Evolutionary conservation across 1,140 invertebrate species (phyloP).

Genomic region (Zaprionus nigranus): DNA sequence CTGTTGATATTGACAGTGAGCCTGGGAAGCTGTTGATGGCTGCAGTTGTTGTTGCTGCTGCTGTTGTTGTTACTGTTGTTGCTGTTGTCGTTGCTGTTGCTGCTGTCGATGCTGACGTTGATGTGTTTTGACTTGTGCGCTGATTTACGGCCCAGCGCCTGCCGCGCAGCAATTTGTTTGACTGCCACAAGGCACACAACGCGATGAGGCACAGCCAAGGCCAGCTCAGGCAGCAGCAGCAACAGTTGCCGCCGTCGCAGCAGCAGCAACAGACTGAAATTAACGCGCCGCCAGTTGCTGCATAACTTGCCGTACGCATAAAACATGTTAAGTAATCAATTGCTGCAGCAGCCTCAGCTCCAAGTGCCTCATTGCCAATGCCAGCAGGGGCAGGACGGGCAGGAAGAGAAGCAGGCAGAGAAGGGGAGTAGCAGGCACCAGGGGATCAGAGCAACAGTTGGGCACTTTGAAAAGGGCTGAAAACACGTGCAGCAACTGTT

Average conservation of each 20-base stretch:
- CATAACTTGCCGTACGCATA: conserved; percentile 80
- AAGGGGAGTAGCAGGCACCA: conserved; percentile 2
- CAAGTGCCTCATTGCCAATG: conserved; percentile 60
- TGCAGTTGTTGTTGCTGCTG: background rate
- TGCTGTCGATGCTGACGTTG: conserved; percentile 64
- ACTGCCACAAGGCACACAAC: conserved; percentile 33
- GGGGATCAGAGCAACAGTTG: conserved; percentile 22
- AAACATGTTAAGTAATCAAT: conserved; percentile 84
- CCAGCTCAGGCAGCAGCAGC: conserved; percentile 18
- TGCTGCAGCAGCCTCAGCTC: conserved; percentile 48
- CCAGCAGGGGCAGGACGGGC: conserved; percentile 26
- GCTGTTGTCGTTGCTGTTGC: conserved; percentile 44
- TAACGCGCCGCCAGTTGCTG: conserved; percentile 72
- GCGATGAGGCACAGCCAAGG: conserved; percentile 9
- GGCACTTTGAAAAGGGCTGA: conserved; percentile 39
- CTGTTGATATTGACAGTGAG: conserved; percentile 26
- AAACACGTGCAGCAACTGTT: conserved; percentile 49
- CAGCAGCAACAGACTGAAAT: conserved; percentile 57
- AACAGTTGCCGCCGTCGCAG: background rate
- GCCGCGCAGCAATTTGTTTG: conserved; percentile 76
- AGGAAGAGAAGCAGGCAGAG: conserved; percentile 14
- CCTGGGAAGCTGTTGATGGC: conserved; percentile 43
- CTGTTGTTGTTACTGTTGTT: conserved; percentile 9
- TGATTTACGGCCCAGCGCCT: conserved; percentile 77
- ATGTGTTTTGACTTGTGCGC: conserved; percentile 77